phyloP scores from a whole-genome alignment of 2,113 vertebrate genomes.

The Gymnogyps californianus region DNA sequence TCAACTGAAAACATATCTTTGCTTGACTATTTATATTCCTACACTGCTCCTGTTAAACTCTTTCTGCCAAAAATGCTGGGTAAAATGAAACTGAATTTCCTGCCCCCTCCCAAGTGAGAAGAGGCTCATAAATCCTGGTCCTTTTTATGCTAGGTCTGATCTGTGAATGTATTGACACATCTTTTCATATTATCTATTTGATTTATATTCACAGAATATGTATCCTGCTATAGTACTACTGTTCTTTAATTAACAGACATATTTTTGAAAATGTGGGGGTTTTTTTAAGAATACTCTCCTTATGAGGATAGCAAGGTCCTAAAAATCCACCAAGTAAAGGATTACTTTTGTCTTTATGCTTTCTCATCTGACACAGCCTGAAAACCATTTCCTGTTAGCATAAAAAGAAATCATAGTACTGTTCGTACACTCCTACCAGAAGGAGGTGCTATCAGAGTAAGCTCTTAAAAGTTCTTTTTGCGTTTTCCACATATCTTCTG shows the following conservation, averaged over 20 bases:
- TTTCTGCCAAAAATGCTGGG: rapidly evolving
- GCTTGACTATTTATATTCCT: not conserved
- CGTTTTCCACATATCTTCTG: not conserved
- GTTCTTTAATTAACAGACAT: not conserved
- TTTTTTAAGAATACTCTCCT: not conserved
- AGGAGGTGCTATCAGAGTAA: not conserved
- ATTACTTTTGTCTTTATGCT: not conserved
- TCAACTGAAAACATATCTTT: not conserved
- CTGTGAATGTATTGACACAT: not conserved
- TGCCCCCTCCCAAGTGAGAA: rapidly evolving
- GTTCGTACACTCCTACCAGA: not conserved
- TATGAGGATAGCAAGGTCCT: not conserved
- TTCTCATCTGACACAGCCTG: not conserved
- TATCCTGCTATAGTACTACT: not conserved
- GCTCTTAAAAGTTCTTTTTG: not conserved
- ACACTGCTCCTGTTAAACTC: not conserved
- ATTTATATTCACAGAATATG: not conserved
- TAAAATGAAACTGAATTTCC: not conserved
- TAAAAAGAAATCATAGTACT: not conserved
- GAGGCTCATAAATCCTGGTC: not conserved
- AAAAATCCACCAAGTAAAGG: not conserved
- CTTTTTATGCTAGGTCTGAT: not conserved
- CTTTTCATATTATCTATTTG: not conserved
- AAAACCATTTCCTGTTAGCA: not conserved
- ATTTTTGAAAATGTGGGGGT: not conserved